Conservation (phyloP, 2,113 vertebrate species). For the Dicentrarchus labrax region DNA sequence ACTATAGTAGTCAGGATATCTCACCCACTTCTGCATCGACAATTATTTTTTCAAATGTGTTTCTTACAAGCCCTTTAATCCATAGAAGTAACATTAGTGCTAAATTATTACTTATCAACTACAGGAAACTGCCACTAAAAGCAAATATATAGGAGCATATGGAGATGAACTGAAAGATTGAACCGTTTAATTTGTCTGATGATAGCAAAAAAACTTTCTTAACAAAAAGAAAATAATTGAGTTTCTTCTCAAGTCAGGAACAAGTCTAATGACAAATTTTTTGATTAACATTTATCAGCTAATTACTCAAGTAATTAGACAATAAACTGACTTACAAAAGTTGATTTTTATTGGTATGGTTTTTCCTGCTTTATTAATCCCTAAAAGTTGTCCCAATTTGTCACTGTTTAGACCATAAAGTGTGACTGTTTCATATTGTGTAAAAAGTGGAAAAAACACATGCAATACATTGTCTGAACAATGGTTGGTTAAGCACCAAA, state of each 20-base stretch:
- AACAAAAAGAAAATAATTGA: too few species aligned
- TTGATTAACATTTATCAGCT: background rate
- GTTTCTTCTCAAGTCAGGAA: background rate
- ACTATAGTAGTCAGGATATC: too few species aligned
- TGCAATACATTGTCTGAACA: background rate
- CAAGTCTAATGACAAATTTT: background rate
- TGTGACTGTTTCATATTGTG: background rate
- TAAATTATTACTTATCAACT: background rate
- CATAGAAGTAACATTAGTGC: background rate
- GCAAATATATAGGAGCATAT: background rate
- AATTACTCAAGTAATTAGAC: background rate
- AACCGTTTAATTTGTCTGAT: background rate
- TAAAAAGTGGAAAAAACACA: background rate
- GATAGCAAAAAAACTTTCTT: background rate
- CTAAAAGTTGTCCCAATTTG: background rate
- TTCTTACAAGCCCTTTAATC: background rate
- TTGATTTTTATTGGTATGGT: background rate
- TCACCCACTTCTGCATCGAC: too few species aligned
- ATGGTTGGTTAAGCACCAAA: background rate
- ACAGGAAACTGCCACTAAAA: background rate
- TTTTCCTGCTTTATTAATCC: background rate
- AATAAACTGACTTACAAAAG: background rate
- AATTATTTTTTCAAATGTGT: background rate
- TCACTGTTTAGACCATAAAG: background rate
- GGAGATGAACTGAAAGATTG: background rate